phyloP scores from a whole-genome alignment of 2,888 invertebrate species.

The Lasioglossum figueresi region DNA sequence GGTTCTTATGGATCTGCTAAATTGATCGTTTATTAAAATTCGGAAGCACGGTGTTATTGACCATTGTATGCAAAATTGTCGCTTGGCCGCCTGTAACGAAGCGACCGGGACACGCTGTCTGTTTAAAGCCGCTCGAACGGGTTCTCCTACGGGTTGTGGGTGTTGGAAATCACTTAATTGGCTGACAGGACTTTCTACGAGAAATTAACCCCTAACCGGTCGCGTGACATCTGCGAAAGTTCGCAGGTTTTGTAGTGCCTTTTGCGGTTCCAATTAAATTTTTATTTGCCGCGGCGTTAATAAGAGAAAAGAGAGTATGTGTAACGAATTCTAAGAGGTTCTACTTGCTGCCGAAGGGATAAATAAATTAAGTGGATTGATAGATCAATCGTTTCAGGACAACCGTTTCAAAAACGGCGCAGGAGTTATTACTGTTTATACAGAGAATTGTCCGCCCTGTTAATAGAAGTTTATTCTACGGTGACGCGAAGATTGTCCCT shows the following conservation, averaged over 20 bases:
- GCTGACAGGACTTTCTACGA: neutral
- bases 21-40: slow-evolving; percentile 36
- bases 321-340: neutral
- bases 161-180: neutral
- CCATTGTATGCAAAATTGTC: slow-evolving; percentile 36
- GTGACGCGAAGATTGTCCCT: neutral
- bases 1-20: neutral
- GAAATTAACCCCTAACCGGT: neutral
- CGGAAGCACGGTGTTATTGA: slow-evolving; percentile 20
- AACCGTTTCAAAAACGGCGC: neutral
- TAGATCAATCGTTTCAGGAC: neutral
- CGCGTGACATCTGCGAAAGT: neutral
- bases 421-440: neutral
- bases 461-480: neutral
- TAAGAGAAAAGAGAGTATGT: neutral
- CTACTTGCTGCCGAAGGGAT: neutral
- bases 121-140: neutral
- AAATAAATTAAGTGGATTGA: too few species aligned
- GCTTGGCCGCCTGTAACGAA: neutral
- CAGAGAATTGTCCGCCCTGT: neutral
- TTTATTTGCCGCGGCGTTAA: neutral
- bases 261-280: neutral
- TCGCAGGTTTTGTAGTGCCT: neutral
- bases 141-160: neutral
- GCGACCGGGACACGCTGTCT: neutral